Evolutionary conservation across 2,888 invertebrate genomes (phyloP), one percentile per base, ranked within the genome.

Genomic region (Coelopa pilipes): DNA sequence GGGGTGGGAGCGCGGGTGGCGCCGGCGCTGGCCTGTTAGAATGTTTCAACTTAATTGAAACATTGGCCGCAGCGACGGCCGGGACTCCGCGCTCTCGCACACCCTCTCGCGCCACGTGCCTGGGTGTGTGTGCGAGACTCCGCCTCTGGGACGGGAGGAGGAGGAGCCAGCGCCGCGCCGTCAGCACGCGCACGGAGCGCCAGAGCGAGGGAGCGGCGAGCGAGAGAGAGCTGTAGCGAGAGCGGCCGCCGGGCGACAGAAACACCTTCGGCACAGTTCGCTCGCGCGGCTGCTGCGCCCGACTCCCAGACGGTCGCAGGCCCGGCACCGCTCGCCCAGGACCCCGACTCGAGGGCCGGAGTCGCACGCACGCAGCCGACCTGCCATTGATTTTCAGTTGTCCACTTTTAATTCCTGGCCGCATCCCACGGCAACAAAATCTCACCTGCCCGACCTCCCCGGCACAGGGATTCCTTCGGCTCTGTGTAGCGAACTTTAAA

Each of bases 41-140:
- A 84, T 84, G 83, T 83, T 83, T 81, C 83, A 82, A 83, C 80
- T 78, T 79, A 82, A 82, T 80, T 82, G 82, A 82, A 83, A 81
- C 84, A 83, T 34, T 53, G 74, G 45, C 47, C n/a, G 21, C 24
- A 57, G 72, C 57, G 21, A 15, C 17, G n/a, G 67, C 45, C 24
- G n/a, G 53, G 46, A 21, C 17, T 34, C 34, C 34, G 34, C 70
- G 24, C 24, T 47, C 55, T 53, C 55, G 24, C 65, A 46, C n/a
- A 50, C 62, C 34, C 17, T 70, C n/a, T 34, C 12, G 3, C 24
- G 19, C n/a, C 34, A 19, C 7, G 19, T 12, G 45, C 13, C 21
- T 70, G 65, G 19, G 57, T 65, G n/a, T 7, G 50, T 65, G 63
- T 55, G 46, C 55, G 15, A 60, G 59, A 75, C 74, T 73, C 74